These are phyloP conservation scores for Metalampra italica DNA, from an alignment of 2,888 invertebrate species.

Conservation along the genomic window DNA sequence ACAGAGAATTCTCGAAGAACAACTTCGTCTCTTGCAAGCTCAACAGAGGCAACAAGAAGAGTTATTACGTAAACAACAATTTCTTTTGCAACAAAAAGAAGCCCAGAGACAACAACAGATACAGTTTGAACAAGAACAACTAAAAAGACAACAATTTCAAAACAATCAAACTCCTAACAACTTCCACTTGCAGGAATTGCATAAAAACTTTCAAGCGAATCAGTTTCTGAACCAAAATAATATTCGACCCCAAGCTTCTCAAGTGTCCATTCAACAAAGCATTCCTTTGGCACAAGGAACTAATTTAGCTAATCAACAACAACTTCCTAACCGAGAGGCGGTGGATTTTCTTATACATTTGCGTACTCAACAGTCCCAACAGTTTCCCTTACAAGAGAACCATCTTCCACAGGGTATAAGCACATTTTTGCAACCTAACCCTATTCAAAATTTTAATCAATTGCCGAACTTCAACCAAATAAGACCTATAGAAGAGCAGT, in stretches of 20 bases:
- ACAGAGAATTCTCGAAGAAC: conserved; percentile 83
- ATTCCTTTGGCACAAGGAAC: conserved; percentile 48
- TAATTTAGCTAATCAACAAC: conserved; percentile 70
- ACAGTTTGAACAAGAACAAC: conserved; percentile 40
- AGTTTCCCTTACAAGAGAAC: conserved; percentile 69
- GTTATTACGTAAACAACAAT: conserved; percentile 81
- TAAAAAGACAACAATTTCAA: conserved; percentile 48
- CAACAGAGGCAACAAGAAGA: conserved; percentile 85
- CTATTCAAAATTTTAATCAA: conserved; percentile 48
- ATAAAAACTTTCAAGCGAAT: conserved; percentile 49
- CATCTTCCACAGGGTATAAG: conserved; percentile 67
- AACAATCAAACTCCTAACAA: conserved; percentile 48
- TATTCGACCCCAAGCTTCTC: conserved; percentile 44
- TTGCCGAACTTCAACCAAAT: conserved; percentile 51
- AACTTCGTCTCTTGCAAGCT: conserved; percentile 81
- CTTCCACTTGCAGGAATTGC: conserved; percentile 40
- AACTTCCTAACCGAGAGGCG: conserved; percentile 77
- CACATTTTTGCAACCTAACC: conserved; percentile 57
- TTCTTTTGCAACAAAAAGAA: conserved; percentile 73
- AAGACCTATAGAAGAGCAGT: conserved; percentile 42
- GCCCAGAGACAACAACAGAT: conserved; percentile 53
- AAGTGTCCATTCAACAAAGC: conserved; percentile 75
- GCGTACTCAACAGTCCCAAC: conserved; percentile 61
- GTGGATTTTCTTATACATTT: conserved; percentile 73
- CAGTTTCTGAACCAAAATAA: conserved; percentile 42